Conservation (phyloP, 1,140 invertebrate genomes). For the Reticulitermes speratus region DNA sequence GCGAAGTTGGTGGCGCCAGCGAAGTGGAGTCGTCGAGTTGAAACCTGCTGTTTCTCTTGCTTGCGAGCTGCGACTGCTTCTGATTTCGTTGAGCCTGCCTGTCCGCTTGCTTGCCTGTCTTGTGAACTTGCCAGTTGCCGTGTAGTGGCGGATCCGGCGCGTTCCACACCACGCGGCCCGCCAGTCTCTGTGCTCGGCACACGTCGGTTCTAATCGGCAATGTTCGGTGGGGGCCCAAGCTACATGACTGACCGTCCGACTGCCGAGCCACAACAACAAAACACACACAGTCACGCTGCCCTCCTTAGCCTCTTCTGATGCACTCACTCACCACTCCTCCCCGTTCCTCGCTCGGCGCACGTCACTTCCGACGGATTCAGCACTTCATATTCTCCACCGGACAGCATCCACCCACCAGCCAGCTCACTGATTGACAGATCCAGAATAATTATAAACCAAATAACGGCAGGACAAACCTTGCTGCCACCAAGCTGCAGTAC, state of each 20-base stretch:
- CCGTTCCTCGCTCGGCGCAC: not conserved
- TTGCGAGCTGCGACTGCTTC: too few species aligned
- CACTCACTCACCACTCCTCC: not conserved
- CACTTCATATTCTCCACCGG: not conserved
- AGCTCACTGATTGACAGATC: conserved; percentile 2
- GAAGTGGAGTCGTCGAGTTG: not conserved
- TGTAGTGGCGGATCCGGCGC: not conserved
- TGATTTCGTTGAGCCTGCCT: not conserved
- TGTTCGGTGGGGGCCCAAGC: conserved; percentile 3
- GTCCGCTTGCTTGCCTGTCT: conserved; percentile 11
- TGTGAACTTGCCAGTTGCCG: conserved; percentile 23
- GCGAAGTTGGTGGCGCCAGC: conserved; percentile 5
- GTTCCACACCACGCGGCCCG: conserved; percentile 22
- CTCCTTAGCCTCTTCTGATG: conserved; percentile 21
- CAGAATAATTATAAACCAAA: not conserved
- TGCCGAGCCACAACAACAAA: conserved; percentile 21
- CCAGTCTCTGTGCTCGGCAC: not conserved
- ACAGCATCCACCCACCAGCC: not conserved
- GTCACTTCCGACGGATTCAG: not conserved
- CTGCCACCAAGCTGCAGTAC: not conserved
- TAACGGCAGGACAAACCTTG: conserved; percentile 4
- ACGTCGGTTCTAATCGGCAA: conserved; percentile 14
- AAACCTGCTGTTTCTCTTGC: not conserved
- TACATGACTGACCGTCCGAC: conserved; percentile 24
- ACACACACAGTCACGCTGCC: conserved; percentile 21